Evolutionary conservation across 2,888 invertebrate species (phyloP).

Genomic region (Dicyrtoma fusca): DNA sequence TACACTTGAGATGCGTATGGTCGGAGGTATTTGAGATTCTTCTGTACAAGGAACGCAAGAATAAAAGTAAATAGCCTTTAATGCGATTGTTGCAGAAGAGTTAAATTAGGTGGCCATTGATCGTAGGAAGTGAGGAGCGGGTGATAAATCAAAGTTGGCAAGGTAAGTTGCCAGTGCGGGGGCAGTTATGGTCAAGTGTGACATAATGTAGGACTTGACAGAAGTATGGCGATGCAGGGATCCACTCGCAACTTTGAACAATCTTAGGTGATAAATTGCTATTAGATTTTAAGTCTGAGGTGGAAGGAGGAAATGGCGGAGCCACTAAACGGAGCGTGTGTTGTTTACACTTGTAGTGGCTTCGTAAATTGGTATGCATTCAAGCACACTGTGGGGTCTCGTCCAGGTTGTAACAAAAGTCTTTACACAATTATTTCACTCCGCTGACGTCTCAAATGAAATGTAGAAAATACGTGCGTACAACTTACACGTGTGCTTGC

Average conservation of each 20-base stretch:
- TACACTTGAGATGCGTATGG: too few relatives aligned
- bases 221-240: background rate
- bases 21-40: too few relatives aligned
- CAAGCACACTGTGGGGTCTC: too few relatives aligned
- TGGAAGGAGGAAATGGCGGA: background rate
- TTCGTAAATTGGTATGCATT: constrained; percentile 3
- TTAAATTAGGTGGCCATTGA: background rate
- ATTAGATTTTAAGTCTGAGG: constrained; percentile 8
- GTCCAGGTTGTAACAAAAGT: too few relatives aligned
- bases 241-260: background rate
- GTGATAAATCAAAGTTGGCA: constrained; percentile 21
- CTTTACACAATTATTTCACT: too few relatives aligned
- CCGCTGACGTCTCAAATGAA: too few relatives aligned
- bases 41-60: too few relatives aligned
- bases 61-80: constrained; percentile 19
- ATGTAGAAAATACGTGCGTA: too few relatives aligned
- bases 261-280: constrained; percentile 27
- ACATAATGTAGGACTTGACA: constrained; percentile 9
- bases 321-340: background rate
- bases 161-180: background rate
- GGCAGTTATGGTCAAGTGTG: background rate
- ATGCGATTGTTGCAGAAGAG: constrained; percentile 16
- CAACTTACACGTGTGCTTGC: too few relatives aligned
- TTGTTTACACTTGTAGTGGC: constrained; percentile 6
- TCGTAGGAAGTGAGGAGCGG: background rate